Base-by-base conservation (phyloP, 2,888 invertebrate genomes). In the Ryuthela nishihirai region DNA sequence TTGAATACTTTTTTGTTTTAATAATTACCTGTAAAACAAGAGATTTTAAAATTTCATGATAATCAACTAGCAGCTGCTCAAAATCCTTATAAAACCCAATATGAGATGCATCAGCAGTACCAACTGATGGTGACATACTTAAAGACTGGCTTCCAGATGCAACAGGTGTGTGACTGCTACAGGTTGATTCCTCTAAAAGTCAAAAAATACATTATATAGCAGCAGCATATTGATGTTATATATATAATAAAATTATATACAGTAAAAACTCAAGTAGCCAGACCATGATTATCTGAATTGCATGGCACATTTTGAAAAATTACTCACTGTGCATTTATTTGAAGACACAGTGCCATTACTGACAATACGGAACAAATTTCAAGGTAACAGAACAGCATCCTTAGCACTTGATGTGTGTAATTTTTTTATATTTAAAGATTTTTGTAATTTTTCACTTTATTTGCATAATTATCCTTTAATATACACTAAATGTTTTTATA, bases 121-220 rank as follows among this genome's bases (percentile, higher is more conserved):
- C 23, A 3, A 47, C 29, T 36, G 53, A 59, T 4, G 44, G 43
- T 4, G 59, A 59, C 45, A 53, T 59, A 23, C 39, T 54, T 12
- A 53, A 44, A 5, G 59, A 48, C 17, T 53, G 53, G 38, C 59
- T 59, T 6, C 25, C 40, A 39, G 53, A 53, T 9, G 53, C 44
- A 41, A 48, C 53, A 29, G 47, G 48, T 18, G 59, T 59, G n/a
- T 42, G n/a, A 32, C 59, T 59, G 41, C 59, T 59, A 15, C 53
- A 44, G 18, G 44, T 53, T 20, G 59, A 59, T 26, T 24, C 17
- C 21, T 53, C 59, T 54, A 25, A 12, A 35, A 42, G 18, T 12
- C 5, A 40, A 40, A 29, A 34, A 29, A 43, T 29, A 17, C 4
- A 17, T 10, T 25, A 18, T 32, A 25, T 10, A 4, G 15, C 9